phyloP scores from a whole-genome alignment of 2,888 invertebrate species.

The Nemurella pictetii region DNA sequence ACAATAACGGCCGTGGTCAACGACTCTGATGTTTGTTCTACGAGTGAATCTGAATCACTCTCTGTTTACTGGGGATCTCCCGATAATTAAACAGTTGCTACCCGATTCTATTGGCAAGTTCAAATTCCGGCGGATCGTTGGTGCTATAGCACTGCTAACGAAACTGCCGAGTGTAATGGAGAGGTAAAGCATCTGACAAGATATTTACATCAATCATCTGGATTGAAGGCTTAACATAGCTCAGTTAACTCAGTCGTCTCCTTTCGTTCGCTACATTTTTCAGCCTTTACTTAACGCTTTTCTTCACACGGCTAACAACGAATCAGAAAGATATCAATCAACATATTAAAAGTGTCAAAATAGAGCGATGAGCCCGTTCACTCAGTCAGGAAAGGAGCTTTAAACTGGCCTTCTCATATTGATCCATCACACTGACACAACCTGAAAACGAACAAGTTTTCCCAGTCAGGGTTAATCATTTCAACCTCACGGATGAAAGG shows the following conservation, averaged over 20 bases:
- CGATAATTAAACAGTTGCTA: background rate
- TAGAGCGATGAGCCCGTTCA: background rate
- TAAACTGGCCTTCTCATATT: background rate
- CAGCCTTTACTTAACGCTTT: constrained; percentile 4
- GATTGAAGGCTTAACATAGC: constrained; percentile 13
- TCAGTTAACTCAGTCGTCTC: constrained; percentile 16
- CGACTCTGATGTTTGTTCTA: background rate
- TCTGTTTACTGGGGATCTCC: background rate
- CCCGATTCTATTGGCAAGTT: background rate
- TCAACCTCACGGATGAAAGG: background rate
- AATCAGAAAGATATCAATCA: constrained; percentile 27
- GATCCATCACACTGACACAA: background rate
- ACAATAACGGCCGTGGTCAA: too few species aligned
- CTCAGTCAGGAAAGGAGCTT: background rate
- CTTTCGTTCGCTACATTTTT: constrained; percentile 3
- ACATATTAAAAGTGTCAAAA: constrained; percentile 26
- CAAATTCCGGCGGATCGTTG: background rate
- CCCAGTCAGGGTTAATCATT: background rate
- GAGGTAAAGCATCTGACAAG: background rate
- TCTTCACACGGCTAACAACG: background rate
- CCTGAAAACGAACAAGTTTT: background rate
- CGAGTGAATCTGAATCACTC: background rate
- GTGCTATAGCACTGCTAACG: background rate
- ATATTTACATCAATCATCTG: constrained; percentile 12
- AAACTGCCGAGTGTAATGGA: background rate